Percentiles rank a stretch among this genome's conserved stretches.
These are phyloP conservation scores for Pachyuromys duprasi DNA, from an alignment of 2,797 vertebrate genomes.

Conservation along the genomic window DNA sequence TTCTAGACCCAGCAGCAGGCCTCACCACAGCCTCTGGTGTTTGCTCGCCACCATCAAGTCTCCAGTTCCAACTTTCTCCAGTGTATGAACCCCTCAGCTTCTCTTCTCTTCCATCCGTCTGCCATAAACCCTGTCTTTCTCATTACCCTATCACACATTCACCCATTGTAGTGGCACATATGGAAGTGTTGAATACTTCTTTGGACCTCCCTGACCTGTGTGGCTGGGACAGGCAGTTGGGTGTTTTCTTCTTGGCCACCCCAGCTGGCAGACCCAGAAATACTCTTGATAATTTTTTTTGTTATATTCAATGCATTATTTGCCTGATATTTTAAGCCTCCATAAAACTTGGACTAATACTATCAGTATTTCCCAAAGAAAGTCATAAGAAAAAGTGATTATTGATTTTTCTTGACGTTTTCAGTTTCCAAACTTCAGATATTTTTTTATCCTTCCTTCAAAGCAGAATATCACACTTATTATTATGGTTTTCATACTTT, in stretches of 20 bases:
- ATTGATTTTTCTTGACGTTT: not conserved
- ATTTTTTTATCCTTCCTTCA: not conserved
- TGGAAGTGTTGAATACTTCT: not conserved
- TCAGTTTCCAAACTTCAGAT: constrained; percentile 4
- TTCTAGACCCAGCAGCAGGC: not conserved
- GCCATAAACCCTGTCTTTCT: not conserved
- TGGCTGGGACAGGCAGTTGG: not conserved
- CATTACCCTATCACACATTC: not conserved
- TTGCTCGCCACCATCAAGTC: not conserved
- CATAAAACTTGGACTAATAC: not conserved
- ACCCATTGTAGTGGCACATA: not conserved
- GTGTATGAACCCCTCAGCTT: not conserved
- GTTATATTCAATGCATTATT: not conserved
- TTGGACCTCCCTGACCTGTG: not conserved
- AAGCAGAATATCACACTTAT: not conserved
- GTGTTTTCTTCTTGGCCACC: not conserved
- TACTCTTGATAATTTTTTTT: not conserved
- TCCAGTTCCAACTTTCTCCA: not conserved
- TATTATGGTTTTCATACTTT: not conserved
- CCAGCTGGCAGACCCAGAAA: not conserved
- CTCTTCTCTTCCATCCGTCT: not conserved
- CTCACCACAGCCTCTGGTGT: not conserved
- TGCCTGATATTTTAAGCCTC: not conserved
- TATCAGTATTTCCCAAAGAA: constrained; percentile 24
- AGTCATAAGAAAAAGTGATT: not conserved